Conservation (phyloP, 2,888 invertebrate genomes). For the Tiliacea citrago region DNA sequence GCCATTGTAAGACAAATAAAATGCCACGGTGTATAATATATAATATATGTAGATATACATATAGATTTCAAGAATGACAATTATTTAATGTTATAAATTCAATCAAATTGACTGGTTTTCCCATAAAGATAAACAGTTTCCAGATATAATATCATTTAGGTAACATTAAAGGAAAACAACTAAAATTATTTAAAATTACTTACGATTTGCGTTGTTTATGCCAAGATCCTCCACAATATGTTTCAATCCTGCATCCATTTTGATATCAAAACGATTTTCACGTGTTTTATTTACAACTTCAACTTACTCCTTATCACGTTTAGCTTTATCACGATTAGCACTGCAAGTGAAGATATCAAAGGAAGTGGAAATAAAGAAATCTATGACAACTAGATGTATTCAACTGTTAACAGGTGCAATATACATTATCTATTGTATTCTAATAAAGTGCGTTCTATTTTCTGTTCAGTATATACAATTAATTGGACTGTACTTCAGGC, state of each 20-base stretch:
- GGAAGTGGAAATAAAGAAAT: constrained; percentile 42
- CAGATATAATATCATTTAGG: background rate
- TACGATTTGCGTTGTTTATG: constrained; percentile 25
- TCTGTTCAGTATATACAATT: constrained; percentile 28
- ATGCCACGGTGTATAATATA: too few species aligned
- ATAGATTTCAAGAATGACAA: background rate
- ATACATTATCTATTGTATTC: constrained; percentile 68
- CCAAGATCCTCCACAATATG: constrained; percentile 48
- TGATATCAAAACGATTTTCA: constrained; percentile 5
- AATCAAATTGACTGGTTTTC: background rate
- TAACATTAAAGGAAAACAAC: background rate
- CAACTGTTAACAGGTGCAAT: constrained; percentile 25
- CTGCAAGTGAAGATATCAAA: constrained; percentile 43
- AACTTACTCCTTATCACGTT: constrained; percentile 49
- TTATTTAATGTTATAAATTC: background rate
- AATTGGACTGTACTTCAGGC: background rate
- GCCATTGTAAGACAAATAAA: too few species aligned
- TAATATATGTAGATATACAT: too few species aligned
- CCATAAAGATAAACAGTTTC: background rate
- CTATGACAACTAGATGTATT: constrained; percentile 49
- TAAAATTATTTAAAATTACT: constrained; percentile 15
- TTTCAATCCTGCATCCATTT: constrained; percentile 53
- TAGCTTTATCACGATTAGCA: constrained; percentile 12
- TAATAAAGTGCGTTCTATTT: constrained; percentile 62
- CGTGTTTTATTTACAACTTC: background rate